Conservation (phyloP, 1,140 invertebrate species). For the Rhopalosiphum padi region DNA sequence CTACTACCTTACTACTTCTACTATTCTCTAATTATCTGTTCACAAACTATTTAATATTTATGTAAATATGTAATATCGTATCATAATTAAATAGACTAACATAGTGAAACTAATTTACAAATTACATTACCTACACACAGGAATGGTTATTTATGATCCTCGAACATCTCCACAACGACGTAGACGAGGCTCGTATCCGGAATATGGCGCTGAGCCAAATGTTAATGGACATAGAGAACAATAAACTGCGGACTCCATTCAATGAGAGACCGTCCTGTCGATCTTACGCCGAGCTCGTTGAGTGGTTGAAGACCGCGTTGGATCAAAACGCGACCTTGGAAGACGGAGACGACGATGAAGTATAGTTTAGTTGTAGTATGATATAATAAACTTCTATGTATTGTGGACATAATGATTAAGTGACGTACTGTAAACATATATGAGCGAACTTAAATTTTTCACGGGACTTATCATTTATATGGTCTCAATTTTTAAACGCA, state of each 20-base stretch:
- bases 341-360: background rate
- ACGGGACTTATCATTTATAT: too few relatives aligned
- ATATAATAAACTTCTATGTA: background rate
- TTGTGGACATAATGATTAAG: background rate
- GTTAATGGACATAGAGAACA: background rate
- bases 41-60: background rate
- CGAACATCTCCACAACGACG: background rate
- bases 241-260: background rate
- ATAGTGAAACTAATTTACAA: background rate
- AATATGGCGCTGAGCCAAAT: slow-evolving; percentile 14
- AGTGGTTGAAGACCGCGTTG: background rate
- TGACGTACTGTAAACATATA: too few relatives aligned
- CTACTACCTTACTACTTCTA: too few relatives aligned
- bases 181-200: background rate
- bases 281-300: background rate
- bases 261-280: slow-evolving; percentile 7
- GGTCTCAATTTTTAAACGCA: too few relatives aligned
- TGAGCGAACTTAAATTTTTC: too few relatives aligned
- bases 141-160: slow-evolving; percentile 35
- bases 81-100: background rate
- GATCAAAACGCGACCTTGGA: background rate
- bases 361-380: too few relatives aligned
- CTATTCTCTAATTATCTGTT: background rate
- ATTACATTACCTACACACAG: background rate
- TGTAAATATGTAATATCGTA: background rate